Evolutionary conservation across 2,888 invertebrate species (phyloP).

Genomic region (Xestobium rufovillosum): DNA sequence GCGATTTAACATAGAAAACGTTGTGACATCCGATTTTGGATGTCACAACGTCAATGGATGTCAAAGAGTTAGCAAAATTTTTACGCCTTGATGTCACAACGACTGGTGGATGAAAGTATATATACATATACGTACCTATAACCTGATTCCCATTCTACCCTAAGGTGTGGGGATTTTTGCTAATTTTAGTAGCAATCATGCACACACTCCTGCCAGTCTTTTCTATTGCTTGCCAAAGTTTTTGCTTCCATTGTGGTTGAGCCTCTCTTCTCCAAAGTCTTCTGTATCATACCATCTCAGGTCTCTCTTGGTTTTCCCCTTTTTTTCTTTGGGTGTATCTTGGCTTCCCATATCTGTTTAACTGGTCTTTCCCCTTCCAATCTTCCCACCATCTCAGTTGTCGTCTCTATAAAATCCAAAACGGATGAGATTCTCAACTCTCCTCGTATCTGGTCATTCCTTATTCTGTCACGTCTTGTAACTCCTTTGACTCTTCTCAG

Average conservation of each 20-base stretch:
- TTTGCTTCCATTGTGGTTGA: conserved; percentile 11
- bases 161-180: too few species aligned
- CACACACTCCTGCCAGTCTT: not conserved
- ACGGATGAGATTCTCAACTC: conserved; percentile 16
- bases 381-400: too few species aligned
- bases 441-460: conserved; percentile 13
- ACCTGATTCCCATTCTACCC: too few species aligned
- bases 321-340: conserved; percentile 9
- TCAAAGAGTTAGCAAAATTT: too few species aligned
- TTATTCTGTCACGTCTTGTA: conserved; percentile 15
- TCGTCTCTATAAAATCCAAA: too few species aligned
- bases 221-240: conserved; percentile 6
- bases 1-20: too few species aligned
- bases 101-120: too few species aligned
- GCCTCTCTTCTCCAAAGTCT: conserved; percentile 3
- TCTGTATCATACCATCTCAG: conserved; percentile 5
- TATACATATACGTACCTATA: too few species aligned
- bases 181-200: too few species aligned
- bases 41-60: too few species aligned
- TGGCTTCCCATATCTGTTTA: conserved; percentile 17
- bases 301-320: conserved; percentile 13
- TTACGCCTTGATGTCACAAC: too few species aligned
- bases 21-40: too few species aligned
- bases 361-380: conserved; percentile 12
- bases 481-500: conserved; percentile 13